Percentiles rank a stretch among this genome's conserved stretches.
phyloP scores from a whole-genome alignment of 2,888 invertebrate genomes.

The Aphodius sticticus region DNA sequence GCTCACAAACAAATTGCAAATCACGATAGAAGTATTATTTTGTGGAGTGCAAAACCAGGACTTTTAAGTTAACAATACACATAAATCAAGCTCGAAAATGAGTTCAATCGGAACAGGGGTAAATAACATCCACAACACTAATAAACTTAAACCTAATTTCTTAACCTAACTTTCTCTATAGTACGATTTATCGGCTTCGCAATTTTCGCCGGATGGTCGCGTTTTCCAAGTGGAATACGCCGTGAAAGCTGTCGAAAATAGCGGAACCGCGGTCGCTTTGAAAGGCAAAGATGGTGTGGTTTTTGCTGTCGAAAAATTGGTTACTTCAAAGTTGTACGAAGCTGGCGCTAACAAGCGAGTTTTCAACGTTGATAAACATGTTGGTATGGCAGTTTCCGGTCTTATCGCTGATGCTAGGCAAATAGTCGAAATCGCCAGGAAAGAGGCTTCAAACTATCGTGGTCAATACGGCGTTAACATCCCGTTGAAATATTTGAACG shows the following conservation, averaged over 20 bases:
- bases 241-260: conserved; percentile 93
- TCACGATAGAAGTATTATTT: conserved; percentile 39
- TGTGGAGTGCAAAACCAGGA: not conserved
- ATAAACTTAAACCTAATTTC: conserved; percentile 23
- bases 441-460: conserved; percentile 94
- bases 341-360: conserved; percentile 90
- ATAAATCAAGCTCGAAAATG: conserved; percentile 34
- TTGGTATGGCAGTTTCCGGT: conserved; percentile 95
- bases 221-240: conserved; percentile 99
- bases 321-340: conserved; percentile 93
- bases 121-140: conserved; percentile 60
- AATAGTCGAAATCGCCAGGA: conserved; percentile 90
- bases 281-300: conserved; percentile 96
- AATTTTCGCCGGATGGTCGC: conserved; percentile 98
- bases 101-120: conserved; percentile 96
- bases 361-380: conserved; percentile 91
- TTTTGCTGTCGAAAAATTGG: conserved; percentile 96
- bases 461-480: conserved; percentile 88
- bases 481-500: conserved; percentile 89
- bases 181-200: conserved; percentile 99
- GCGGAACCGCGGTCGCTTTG: conserved; percentile 92
- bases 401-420: conserved; percentile 93
- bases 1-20: conserved; percentile 44
- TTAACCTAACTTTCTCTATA: conserved; percentile 60
- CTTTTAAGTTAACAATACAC: conserved; percentile 5